Percentiles rank a stretch among this genome's conserved stretches.
These are phyloP conservation scores for Triplophysa dalaica DNA, from an alignment of 2,113 vertebrate genomes.

Conservation along the genomic window DNA sequence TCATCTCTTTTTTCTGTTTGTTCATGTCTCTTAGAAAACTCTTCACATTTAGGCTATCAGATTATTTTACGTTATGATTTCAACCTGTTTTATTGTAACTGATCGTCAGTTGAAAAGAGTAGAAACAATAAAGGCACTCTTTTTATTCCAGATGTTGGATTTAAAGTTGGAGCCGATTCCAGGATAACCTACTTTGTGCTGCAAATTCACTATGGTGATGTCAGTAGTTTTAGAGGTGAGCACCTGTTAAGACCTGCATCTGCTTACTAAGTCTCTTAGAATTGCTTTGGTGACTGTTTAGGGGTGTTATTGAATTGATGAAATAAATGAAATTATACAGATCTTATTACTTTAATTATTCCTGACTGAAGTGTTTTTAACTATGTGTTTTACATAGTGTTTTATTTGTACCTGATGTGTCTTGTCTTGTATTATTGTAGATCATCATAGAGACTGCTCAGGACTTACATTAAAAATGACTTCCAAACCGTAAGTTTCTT, in stretches of 20 bases:
- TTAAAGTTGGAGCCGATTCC: conserved; percentile 87
- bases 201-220: conserved; percentile 94
- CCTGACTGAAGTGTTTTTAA: not conserved
- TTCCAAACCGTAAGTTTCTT: conserved; percentile 83
- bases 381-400: no score
- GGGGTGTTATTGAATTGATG: no score
- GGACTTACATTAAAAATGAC: conserved; percentile 90
- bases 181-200: conserved; percentile 89
- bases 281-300: no score
- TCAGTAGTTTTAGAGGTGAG: conserved; percentile 86
- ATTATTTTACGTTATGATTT: conserved; percentile 25
- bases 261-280: no score
- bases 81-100: conserved; percentile 37
- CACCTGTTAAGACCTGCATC: not conserved
- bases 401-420: not conserved
- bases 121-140: conserved; percentile 6
- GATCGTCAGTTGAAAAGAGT: conserved; percentile 17
- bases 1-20: not conserved
- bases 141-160: conserved; percentile 84
- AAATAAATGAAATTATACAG: no score
- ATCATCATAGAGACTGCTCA: conserved; percentile 93
- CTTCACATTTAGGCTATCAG: no score
- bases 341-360: not conserved
- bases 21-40: not conserved
- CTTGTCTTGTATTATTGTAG: conserved; percentile 68